Conservation (phyloP, 2,113 vertebrate genomes). For the Patagioenas fasciata region DNA sequence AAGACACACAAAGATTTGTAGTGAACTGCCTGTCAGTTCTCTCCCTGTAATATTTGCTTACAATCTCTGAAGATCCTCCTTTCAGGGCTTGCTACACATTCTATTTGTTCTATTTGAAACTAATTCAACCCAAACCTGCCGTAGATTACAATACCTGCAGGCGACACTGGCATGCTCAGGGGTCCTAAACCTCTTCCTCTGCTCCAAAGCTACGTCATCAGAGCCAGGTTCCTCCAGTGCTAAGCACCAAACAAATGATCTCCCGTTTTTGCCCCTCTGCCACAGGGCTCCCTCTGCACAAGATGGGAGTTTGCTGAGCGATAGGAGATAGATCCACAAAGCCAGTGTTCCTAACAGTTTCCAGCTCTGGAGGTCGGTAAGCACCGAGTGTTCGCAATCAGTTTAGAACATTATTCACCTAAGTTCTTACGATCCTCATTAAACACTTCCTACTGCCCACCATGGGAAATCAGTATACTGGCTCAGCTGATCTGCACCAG, state of each 20-base stretch:
- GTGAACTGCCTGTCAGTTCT: background rate
- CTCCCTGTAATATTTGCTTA: background rate
- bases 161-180: background rate
- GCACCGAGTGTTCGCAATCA: background rate
- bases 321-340: background rate
- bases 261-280: background rate
- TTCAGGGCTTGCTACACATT: background rate
- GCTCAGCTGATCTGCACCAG: background rate
- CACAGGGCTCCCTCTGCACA: background rate
- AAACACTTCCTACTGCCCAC: background rate
- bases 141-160: background rate
- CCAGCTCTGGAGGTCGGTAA: background rate
- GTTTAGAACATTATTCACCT: background rate
- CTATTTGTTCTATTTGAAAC: background rate
- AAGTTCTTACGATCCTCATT: background rate
- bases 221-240: background rate
- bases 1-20: background rate
- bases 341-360: background rate
- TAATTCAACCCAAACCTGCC: background rate
- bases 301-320: accelerated
- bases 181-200: background rate
- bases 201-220: background rate
- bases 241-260: accelerated
- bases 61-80: background rate
- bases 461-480: background rate